Base-by-base conservation (phyloP, 2,888 invertebrate genomes). In the Polietes domitor region DNA sequence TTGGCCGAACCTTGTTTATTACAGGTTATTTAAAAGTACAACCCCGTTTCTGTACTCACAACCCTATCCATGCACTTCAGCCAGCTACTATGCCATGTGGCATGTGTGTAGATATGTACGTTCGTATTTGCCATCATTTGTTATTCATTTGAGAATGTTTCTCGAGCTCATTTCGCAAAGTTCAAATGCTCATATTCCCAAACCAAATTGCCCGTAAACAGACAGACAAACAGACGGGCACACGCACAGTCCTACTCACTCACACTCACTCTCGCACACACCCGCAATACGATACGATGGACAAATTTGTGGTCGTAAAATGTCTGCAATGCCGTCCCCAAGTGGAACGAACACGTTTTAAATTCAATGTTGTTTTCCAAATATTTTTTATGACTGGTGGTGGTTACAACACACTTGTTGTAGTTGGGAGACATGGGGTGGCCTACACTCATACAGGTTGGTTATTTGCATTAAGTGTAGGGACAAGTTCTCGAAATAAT, bases 81-180 rank as follows among this genome's bases (percentile, higher is more conserved):
- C 17, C 17, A 6, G 6, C 6, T 50, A 4, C 15, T 17, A 19
- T 55, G 55, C 15, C 19, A 19, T 55, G 55, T 55, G n/a, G 3
- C 55, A 55, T 19, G 21, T 32, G 32, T 32, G 32, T n/a, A n/a
- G n/a, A n/a, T n/a, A n/a, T n/a, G n/a, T n/a, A n/a, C 32, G 7
- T 7, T 32, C 4, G 32, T 19, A 63, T 41, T 68, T 68, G 68
- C 43, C 43, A 68, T 68, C 41, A 68, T 68, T 68, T 68, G 68
- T 15, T 68, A 68, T 68, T 68, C 68, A 68, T 68, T 68, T 10
- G 68, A 24, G 24, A 65, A 17, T 65, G 41, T 21, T 41, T 63
- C 9, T 10, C 19, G 19, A 41, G 12, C 19, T 15, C 43, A 41
- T 43, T 43, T 68, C 43, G 10, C 24, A 24, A 43, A 43, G 43